Percentiles rank a stretch among this genome's conserved stretches.
phyloP scores from a whole-genome alignment of 2,888 invertebrate genomes.

The Prostheceraeus crozeri region DNA sequence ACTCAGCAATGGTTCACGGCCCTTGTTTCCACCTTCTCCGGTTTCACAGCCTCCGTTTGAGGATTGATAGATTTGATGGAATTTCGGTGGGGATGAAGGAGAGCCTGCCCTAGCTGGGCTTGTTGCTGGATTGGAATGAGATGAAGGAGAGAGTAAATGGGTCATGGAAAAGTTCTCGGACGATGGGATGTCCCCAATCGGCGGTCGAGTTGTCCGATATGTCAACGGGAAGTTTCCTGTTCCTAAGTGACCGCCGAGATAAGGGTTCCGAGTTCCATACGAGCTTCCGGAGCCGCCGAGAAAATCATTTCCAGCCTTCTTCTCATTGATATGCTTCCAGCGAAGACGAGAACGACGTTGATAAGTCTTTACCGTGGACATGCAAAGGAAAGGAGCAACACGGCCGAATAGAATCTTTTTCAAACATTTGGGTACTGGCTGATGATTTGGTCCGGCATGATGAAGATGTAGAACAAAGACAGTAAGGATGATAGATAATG shows the following conservation, averaged over 20 bases:
- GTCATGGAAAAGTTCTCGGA: not conserved
- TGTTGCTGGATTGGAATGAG: not conserved
- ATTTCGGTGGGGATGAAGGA: not conserved
- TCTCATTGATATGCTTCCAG: too few species aligned
- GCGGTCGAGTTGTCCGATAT: too few species aligned
- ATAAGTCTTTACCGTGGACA: conserved; percentile 41
- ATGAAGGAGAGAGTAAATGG: not conserved
- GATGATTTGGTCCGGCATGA: conserved; percentile 55
- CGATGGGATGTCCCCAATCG: not conserved
- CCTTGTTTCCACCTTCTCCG: too few species aligned
- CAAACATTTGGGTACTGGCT: conserved; percentile 54
- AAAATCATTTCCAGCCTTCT: not conserved
- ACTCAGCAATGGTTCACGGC: too few species aligned
- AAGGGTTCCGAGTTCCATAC: not conserved
- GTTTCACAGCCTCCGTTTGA: too few species aligned
- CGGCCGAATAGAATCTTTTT: conserved; percentile 50
- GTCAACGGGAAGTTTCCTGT: too few species aligned
- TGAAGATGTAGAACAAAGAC: conserved; percentile 58
- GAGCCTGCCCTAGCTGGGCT: not conserved
- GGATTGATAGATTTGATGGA: too few species aligned
- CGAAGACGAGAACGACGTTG: not conserved
- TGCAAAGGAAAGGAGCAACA: conserved; percentile 51
- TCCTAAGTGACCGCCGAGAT: too few species aligned
- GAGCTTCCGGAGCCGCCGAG: not conserved
- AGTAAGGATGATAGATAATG: conserved; percentile 56